Base-by-base conservation (phyloP, 2,888 invertebrate genomes). In the Noctuana brunneofusca region DNA sequence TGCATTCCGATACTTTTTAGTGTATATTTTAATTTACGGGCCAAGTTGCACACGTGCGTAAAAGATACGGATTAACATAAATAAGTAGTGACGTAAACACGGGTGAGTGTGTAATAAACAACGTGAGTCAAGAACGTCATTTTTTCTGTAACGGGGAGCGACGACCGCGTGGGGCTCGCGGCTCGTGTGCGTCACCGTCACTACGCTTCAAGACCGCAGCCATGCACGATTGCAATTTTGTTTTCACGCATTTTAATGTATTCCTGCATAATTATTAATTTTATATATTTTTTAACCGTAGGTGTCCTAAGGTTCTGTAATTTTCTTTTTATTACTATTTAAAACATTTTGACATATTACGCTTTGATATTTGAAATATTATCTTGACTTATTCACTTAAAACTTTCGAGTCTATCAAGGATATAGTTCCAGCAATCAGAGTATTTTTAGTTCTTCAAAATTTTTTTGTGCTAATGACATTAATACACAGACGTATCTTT, bases 121-220 rank as follows among this genome's bases (percentile, higher is more conserved):
- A 77, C 80, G 75, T 86, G 84, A 87, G 78, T 87, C 84, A 86
- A 78, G 72, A 72, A 73, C 75, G 79, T 81, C 79, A 79, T 82
- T 83, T 76, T 80, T 79, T 78, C 69, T 71, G 70, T 70, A 75
- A 83, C 78, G 67, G 83, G 79, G 89, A 83, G 81, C 89, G 87
- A 79, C 83, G 89, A 88, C 88, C 88, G 84, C 78, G 74, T 81
- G 83, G 83, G 81, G 79, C 77, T 71, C 66, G 68, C 64, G 81
- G 79, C 76, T 71, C 66, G 69, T 64, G 74, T 73, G 71, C 78
- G 78, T 79, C 76, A 79, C 68, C 55, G 46, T 52, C 63, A 64
- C 65, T 57, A 1, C 30, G 9, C 30, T 30, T 30, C 30, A 1
- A 60, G 59, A 53, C 59, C 38, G 24, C 30, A 30, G 16, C 27